Base-by-base conservation (phyloP, 2,888 invertebrate genomes). In the Chymomyza fuscimana region DNA sequence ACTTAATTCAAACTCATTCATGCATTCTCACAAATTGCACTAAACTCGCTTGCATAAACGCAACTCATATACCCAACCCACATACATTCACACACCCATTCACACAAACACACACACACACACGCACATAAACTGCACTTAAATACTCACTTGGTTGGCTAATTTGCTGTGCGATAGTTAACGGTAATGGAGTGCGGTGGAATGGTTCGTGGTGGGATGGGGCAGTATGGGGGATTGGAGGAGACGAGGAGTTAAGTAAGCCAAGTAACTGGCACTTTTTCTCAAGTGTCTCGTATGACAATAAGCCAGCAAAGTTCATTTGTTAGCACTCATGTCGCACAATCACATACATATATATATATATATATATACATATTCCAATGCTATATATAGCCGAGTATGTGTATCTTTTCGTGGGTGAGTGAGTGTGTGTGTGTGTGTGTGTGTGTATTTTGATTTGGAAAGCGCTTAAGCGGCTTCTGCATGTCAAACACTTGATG, bases 241-340 rank as follows among this genome's bases (percentile, higher is more conserved):
- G 51, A 16, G 6, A 73, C 52, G 29, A 7, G 51, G 62, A 62
- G 40, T 12, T 12, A 46, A 46, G 67, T 61, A 63, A 74, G 40
- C 40, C 10, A 46, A 46, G 67, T 61, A 63, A 74, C 64, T 54
- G n/a, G 65, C 65, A 61, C 67, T 58, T 74, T 84, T 89, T 88
- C 90, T 88, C 84, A 89, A 88, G 85, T 86, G 82, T 87, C 86
- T 90, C 89, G 72, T 80, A 78, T 90, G 86, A 82, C 89, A 85
- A 78, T 80, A 70, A 25, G 73, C 70, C 63, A 59, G 16, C 61
- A 60, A 52, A 70, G 79, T 80, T 64, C 66, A 63, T 69, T 69
- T 67, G 65, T 76, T 67, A 54, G 72, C 64, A 75, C 70, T 63
- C 29, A 67, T 72, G 68, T 70, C 65, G 62, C 73, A 66, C 64